phyloP scores from a whole-genome alignment of 2,797 vertebrate species.

The Cuniculus paca region DNA sequence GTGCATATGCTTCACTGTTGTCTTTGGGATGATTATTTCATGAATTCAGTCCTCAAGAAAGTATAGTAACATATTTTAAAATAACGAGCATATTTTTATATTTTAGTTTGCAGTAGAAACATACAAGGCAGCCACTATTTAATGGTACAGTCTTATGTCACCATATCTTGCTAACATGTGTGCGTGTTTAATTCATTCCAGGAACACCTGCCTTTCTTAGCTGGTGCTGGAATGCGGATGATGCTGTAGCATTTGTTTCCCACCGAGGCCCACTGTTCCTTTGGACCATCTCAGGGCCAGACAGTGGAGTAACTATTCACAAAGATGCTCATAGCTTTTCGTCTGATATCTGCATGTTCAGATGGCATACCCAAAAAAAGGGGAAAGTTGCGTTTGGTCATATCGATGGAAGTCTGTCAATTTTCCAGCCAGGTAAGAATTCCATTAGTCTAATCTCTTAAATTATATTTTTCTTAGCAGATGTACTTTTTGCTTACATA shows the following conservation, averaged over 20 bases:
- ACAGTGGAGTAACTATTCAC: constrained; percentile 93
- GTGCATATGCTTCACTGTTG: not conserved
- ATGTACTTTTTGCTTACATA: not conserved
- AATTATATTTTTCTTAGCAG: not conserved
- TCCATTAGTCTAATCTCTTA: not conserved
- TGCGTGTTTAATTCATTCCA: constrained; percentile 82
- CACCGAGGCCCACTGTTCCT: constrained; percentile 96
- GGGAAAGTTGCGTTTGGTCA: constrained; percentile 97
- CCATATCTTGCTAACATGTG: rapidly evolving
- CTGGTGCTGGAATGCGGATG: constrained; percentile 96
- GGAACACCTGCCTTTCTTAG: constrained; percentile 94
- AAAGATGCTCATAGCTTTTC: constrained; percentile 97
- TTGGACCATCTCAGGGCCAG: constrained; percentile 94
- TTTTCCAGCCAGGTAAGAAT: constrained; percentile 96
- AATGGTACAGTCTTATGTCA: no score
- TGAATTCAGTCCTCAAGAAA: not conserved
- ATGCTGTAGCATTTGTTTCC: constrained; percentile 95
- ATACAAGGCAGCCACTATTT: not conserved
- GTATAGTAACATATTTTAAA: not conserved
- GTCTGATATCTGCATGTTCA: constrained; percentile 96
- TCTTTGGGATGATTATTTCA: not conserved
- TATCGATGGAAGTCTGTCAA: constrained; percentile 96
- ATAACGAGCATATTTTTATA: not conserved
- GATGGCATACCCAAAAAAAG: constrained; percentile 96
- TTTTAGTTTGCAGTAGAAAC: not conserved